A percentile compares a stretch with the other conserved stretches of the same genome.
Conservation (phyloP, 1,140 invertebrate species). For the Aleiodes sp. region DNA sequence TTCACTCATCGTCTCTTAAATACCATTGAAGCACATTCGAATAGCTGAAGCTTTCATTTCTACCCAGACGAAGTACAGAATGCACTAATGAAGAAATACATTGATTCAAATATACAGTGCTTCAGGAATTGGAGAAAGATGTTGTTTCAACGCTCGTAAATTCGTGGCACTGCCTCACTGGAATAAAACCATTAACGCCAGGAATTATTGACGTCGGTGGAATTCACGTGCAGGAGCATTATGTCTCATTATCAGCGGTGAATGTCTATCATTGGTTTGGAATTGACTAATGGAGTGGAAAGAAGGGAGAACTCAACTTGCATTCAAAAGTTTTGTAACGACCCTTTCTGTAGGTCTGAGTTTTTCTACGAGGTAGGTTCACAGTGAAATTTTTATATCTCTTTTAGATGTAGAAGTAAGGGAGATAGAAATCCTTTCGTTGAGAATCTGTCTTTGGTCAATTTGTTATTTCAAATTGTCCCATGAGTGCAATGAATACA, state of each 20-base stretch:
- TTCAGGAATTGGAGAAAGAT: slow-evolving; percentile 4
- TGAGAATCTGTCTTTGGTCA: no score
- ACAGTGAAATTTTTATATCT: no score
- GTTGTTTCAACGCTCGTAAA: slow-evolving; percentile 19
- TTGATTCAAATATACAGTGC: slow-evolving; percentile 13
- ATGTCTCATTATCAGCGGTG: slow-evolving; percentile 42
- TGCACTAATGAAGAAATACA: slow-evolving; percentile 41
- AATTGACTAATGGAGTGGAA: slow-evolving; percentile 27
- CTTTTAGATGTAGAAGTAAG: no score
- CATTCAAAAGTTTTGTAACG: background rate
- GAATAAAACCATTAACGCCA: slow-evolving; percentile 61
- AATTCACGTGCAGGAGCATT: slow-evolving; percentile 60
- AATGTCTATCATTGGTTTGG: slow-evolving; percentile 25
- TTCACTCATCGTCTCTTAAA: slow-evolving; percentile 49
- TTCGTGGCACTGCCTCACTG: slow-evolving; percentile 66
- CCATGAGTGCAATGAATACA: slow-evolving; percentile 52
- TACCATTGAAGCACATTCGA: slow-evolving; percentile 22
- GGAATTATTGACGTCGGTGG: slow-evolving; percentile 71
- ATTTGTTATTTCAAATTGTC: slow-evolving; percentile 55
- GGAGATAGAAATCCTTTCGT: no score
- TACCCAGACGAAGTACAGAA: slow-evolving; percentile 41
- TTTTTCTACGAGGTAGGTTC: no score
- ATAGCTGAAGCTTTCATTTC: slow-evolving; percentile 6
- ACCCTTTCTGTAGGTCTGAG: background rate
- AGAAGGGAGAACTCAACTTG: background rate